Evolutionary conservation across 2,113 vertebrate species (phyloP).

Genomic region (Bujurquina vittata): DNA sequence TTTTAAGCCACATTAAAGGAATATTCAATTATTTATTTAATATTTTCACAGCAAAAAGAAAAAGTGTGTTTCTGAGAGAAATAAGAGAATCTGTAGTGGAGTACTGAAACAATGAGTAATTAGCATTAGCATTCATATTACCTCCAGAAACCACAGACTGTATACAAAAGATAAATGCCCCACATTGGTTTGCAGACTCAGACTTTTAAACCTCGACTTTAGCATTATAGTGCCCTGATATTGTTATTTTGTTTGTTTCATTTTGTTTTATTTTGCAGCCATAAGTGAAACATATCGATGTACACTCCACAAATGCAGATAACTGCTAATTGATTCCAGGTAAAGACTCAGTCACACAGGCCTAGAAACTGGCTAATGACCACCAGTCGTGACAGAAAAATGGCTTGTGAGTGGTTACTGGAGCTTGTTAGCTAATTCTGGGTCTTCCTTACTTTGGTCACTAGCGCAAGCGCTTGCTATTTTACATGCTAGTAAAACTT

Average conservation of each 20-base stretch:
- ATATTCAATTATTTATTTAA: not conserved
- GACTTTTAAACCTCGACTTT: not conserved
- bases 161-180: not conserved
- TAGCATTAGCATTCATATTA: not conserved
- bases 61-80: not conserved
- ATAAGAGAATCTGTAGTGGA: not conserved
- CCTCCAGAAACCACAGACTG: not conserved
- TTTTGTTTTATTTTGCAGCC: not conserved
- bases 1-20: not conserved
- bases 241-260: not conserved
- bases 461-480: not conserved
- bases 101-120: not conserved
- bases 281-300: not conserved
- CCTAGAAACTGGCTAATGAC: no score
- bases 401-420: not conserved
- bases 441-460: not conserved
- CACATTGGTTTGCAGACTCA: not conserved
- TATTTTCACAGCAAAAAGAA: not conserved
- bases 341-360: no score
- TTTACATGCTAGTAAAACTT: not conserved
- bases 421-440: not conserved
- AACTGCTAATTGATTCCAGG: no score
- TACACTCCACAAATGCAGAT: no score
- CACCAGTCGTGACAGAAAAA: not conserved
- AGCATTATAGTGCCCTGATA: not conserved